Evolutionary conservation across 2,113 vertebrate species (phyloP).

Genomic region (Callocephalon fimbriatum): DNA sequence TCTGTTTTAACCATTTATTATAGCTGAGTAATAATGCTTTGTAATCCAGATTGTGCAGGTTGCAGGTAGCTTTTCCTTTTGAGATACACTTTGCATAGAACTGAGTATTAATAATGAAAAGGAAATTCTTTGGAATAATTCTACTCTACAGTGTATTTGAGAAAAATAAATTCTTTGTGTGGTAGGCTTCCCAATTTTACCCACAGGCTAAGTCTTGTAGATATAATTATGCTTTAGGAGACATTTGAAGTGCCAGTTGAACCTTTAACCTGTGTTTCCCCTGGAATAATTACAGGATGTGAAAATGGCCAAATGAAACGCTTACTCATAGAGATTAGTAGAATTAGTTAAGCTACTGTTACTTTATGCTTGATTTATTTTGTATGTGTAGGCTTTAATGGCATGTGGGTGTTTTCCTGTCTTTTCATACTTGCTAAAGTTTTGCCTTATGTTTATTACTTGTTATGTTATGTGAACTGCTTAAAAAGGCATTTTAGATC

Average conservation of each 20-base stretch:
- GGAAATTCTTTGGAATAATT: neutral
- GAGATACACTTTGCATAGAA: neutral
- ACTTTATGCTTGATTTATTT: slow-evolving; percentile 56
- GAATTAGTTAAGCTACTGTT: slow-evolving; percentile 72
- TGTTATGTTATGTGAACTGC: slow-evolving; percentile 10
- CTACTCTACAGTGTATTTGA: neutral
- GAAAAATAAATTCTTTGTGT: slow-evolving; percentile 48
- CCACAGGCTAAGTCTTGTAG: slow-evolving; percentile 53
- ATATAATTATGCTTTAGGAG: slow-evolving; percentile 67
- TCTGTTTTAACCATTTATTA: neutral
- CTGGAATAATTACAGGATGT: slow-evolving; percentile 75
- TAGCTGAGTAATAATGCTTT: neutral
- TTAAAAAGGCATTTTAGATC: slow-evolving; percentile 38
- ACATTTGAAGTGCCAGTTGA: slow-evolving; percentile 71
- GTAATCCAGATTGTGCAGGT: neutral
- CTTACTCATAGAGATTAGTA: slow-evolving; percentile 64
- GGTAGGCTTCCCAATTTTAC: slow-evolving; percentile 16
- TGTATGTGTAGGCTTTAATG: slow-evolving; percentile 5
- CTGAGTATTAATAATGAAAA: neutral
- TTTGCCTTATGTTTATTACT: slow-evolving; percentile 35
- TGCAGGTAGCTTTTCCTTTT: neutral
- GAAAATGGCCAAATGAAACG: slow-evolving; percentile 73
- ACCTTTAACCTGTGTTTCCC: slow-evolving; percentile 74
- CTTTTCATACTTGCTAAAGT: slow-evolving; percentile 12
- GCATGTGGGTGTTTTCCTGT: slow-evolving; percentile 42